Percentiles rank a stretch among this genome's conserved stretches.
These are phyloP conservation scores for Conops quadrifasciatus DNA, from an alignment of 2,888 invertebrate species.

Conservation along the genomic window DNA sequence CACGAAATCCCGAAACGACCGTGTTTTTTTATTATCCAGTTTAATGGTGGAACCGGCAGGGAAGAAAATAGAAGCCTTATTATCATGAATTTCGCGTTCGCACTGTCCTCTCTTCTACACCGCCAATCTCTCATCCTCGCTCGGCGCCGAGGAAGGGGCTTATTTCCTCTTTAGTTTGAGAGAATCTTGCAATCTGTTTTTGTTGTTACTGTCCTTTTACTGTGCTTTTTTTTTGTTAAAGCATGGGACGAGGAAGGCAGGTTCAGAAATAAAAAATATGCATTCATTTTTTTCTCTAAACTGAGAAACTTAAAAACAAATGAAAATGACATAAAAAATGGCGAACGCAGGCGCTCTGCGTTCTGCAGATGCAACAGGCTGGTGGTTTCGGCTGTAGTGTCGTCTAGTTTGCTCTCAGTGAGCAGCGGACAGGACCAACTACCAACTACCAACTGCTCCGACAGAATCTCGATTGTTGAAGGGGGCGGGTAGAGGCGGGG, in stretches of 20 bases:
- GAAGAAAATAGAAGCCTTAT: background rate
- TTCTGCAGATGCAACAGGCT: slow-evolving; percentile 26
- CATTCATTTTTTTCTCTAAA: background rate
- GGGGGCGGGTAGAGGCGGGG: background rate
- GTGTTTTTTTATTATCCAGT: background rate
- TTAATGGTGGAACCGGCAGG: background rate
- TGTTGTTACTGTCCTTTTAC: background rate
- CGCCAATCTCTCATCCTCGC: background rate
- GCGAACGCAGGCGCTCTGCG: slow-evolving; percentile 21
- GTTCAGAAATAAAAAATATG: background rate
- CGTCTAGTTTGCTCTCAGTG: background rate
- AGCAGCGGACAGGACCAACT: background rate
- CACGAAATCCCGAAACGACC: background rate
- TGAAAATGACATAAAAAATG: background rate
- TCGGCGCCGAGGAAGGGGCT: background rate
- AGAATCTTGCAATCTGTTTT: background rate
- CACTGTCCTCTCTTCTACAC: background rate
- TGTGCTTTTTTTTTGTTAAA: background rate
- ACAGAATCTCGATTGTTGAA: slow-evolving; percentile 7
- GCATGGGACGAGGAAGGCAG: background rate
- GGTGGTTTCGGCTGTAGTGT: slow-evolving; percentile 3
- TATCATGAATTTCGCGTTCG: background rate
- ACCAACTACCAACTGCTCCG: slow-evolving; percentile 35
- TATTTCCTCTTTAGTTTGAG: background rate
- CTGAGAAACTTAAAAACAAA: slow-evolving; percentile 4